Evolutionary conservation across 2,888 invertebrate species (phyloP), one percentile per base, ranked within the genome.

Genomic region (Arenicola marina): DNA sequence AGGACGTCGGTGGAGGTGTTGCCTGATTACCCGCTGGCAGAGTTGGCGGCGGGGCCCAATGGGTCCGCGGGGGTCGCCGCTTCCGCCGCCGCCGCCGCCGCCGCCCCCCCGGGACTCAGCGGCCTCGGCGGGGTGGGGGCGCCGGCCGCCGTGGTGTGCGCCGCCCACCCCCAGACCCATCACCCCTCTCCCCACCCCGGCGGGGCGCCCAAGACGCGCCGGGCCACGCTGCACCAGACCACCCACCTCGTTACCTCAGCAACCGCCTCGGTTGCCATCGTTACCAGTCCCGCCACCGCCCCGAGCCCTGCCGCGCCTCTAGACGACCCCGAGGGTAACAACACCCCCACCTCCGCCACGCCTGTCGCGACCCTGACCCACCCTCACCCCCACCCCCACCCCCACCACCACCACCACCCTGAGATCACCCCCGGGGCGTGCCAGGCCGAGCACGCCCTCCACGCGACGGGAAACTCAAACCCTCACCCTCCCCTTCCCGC

Each of bases 261-360:
- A n/a, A n/a, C n/a, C n/a, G n/a, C n/a, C n/a, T n/a, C n/a, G n/a
- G n/a, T n/a, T n/a, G n/a, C n/a, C n/a, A 11, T 21, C 26, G 18
- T 48, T 11, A 11, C 7, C 15, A 21, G n/a, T 2, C 58, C 77
- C 18, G 76, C 72, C 63, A 80, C 80, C 32, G 79, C 79, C 65
- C 79, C 80, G 0, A 75, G 76, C 31, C 67, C 78, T 59, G 61
- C 72, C 28, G 33, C 44, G 4, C n/a, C 46, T 29, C 11, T 24
- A 48, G 48, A 11, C 11, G 48, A 48, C 48, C 7, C 15, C 7
- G 26, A 11, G 15, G 48, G 18, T 24, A 21, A 11, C 48, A 24
- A 11, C 24, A 48, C 48, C 7, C n/a, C 15, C 11, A n/a, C n/a
- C n/a, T n/a, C n/a, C n/a, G n/a, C n/a, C n/a, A n/a, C n/a, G n/a